Percentiles rank a stretch among this genome's conserved stretches.
phyloP scores from a whole-genome alignment of 1,140 invertebrate species.

The Hypothenemus hampei region DNA sequence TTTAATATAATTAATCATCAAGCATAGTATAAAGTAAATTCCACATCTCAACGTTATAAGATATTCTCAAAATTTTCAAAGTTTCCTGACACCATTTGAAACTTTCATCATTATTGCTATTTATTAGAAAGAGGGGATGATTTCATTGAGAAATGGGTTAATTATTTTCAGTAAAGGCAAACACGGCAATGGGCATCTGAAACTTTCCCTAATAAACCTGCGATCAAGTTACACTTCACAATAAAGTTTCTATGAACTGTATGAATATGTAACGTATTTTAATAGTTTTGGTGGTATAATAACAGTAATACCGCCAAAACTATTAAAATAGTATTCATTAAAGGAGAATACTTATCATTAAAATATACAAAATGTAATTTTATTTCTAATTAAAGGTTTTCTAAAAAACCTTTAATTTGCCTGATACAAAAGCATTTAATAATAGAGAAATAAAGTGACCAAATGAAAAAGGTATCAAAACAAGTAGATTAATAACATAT shows the following conservation, averaged over 20 bases:
- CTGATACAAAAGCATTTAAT: neutral
- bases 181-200: constrained; percentile 13
- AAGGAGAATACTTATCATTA: neutral
- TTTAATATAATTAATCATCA: constrained; percentile 14
- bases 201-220: constrained; percentile 9
- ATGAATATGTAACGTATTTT: neutral
- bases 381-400: neutral
- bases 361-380: neutral
- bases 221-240: neutral
- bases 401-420: neutral
- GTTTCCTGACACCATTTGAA: constrained; percentile 9
- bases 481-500: constrained; percentile 6
- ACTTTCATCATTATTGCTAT: constrained; percentile 21
- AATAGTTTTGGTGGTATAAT: neutral
- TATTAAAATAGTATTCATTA: neutral
- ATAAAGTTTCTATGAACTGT: constrained; percentile 1
- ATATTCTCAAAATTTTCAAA: constrained; percentile 12
- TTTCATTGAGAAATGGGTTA: constrained; percentile 15
- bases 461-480: neutral
- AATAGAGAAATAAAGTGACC: neutral
- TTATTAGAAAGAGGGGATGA: constrained; percentile 9
- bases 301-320: neutral
- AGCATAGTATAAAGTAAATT: constrained; percentile 2
- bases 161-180: constrained; percentile 10
- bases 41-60: constrained; percentile 2